Evolutionary conservation across 2,888 invertebrate genomes (phyloP), one percentile per base, ranked within the genome.

Genomic region (Drosophila atripex): DNA sequence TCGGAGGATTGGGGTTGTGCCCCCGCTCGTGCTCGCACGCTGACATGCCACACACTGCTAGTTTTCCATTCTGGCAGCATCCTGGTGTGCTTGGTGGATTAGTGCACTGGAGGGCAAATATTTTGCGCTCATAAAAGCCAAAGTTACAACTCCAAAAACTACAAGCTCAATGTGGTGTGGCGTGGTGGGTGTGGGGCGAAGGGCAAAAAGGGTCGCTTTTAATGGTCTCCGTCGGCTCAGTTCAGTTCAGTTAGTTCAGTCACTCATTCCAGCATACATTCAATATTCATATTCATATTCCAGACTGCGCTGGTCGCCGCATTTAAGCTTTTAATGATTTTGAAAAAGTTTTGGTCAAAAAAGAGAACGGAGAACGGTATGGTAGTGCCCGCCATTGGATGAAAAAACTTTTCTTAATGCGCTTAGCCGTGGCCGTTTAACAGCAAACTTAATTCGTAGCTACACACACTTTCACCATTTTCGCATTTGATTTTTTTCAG

Each of bases 381-480:
- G 9, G 28, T 7, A 28, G 28, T 28, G 21, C 55, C 35, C 45
- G 38, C 57, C 59, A 57, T n/a, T 39, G 59, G 59, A 49, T 61
- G 59, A 47, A 58, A 61, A 58, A 16, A 84, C 73, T 73, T 41
- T 41, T 69, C 73, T 80, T 83, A 83, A 83, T 83, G 78, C 86
- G 80, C 86, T 82, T 86, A 80, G 74, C 80, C 72, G 66, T 55
- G 83, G 71, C 72, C 83, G 86, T 83, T 86, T 86, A 86, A 75
- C 82, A 56, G 66, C 68, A 71, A 78, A 86, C 82, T 82, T 82
- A 83, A 83, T 83, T 86, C 80, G 55, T 65, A 72, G 65, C 55
- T 54, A 59, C 63, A 47, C 51, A 45, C 51, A 60, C 61, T 63
- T 63, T 51, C 28, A 7, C 53, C 45, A 56, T 39, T 45, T 49